Conservation (phyloP, 2,888 invertebrate genomes). For the Bellardia bayeri region DNA sequence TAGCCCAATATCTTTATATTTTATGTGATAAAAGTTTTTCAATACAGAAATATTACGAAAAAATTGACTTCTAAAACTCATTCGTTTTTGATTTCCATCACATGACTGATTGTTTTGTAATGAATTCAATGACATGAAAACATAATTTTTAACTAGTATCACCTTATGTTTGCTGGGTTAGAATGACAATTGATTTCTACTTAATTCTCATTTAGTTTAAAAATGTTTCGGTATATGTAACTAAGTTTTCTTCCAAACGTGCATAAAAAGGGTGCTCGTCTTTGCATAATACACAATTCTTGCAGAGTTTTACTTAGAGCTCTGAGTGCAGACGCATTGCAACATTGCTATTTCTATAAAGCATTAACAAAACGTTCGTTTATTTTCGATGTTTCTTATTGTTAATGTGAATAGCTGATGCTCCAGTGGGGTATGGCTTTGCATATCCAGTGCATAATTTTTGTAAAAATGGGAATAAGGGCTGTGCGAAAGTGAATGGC, state of each 20-base stretch:
- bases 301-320: constrained; percentile 53
- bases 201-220: constrained; percentile 54
- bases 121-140: too few species aligned
- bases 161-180: not conserved
- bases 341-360: constrained; percentile 75
- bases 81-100: too few species aligned
- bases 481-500: constrained; percentile 73
- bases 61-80: too few species aligned
- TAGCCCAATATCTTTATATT: too few species aligned
- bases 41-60: too few species aligned
- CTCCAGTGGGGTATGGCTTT: constrained; percentile 84
- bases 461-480: constrained; percentile 75
- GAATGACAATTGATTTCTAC: not conserved
- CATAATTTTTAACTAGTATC: too few species aligned
- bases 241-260: not conserved
- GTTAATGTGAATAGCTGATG: constrained; percentile 71
- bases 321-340: constrained; percentile 79
- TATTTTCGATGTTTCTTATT: constrained; percentile 71
- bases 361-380: constrained; percentile 66
- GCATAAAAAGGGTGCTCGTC: constrained; percentile 81
- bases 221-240: not conserved
- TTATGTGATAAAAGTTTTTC: too few species aligned
- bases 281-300: constrained; percentile 61
- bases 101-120: too few species aligned
- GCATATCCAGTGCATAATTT: constrained; percentile 84